Conservation (phyloP, 1,140 invertebrate species). For the Condylostylus longicornis region DNA sequence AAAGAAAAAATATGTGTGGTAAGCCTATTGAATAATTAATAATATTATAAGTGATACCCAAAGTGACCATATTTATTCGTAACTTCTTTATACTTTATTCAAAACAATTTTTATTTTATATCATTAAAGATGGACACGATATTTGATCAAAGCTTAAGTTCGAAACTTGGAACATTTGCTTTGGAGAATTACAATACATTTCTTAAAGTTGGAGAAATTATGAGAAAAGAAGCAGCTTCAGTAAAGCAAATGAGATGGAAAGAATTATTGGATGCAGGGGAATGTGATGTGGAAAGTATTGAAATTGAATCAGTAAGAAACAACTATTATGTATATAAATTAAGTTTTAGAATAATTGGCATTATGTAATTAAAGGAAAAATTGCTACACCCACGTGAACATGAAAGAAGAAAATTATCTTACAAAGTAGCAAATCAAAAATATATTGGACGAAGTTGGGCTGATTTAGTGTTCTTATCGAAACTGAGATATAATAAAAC, state of each 20-base stretch:
- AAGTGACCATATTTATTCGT: not conserved
- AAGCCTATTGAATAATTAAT: not conserved
- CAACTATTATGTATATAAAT: not conserved
- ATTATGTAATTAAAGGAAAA: conserved; percentile 1
- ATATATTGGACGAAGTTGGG: conserved; percentile 19
- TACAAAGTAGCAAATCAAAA: conserved; percentile 20
- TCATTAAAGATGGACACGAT: conserved; percentile 14
- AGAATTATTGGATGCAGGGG: conserved; percentile 6
- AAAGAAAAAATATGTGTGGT: conserved; percentile 13
- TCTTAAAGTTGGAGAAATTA: conserved; percentile 7
- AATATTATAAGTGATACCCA: not conserved
- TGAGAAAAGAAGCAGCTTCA: conserved; percentile 4
- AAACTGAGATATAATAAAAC: conserved; percentile 12
- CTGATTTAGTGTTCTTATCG: conserved; percentile 21
- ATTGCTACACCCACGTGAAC: conserved; percentile 17
- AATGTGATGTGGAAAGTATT: conserved; percentile 22
- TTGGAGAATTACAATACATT: conserved; percentile 12
- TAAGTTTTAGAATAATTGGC: not conserved
- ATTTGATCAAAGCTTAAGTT: conserved; percentile 16
- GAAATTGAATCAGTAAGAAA: conserved; percentile 8
- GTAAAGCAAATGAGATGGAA: conserved; percentile 14
- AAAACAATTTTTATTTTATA: not conserved
- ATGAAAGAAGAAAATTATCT: conserved; percentile 15
- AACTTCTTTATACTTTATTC: not conserved
- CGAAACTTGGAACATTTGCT: conserved; percentile 15